Base-by-base conservation (phyloP, 1,140 invertebrate genomes). In the Akabosia matsudoensis region DNA sequence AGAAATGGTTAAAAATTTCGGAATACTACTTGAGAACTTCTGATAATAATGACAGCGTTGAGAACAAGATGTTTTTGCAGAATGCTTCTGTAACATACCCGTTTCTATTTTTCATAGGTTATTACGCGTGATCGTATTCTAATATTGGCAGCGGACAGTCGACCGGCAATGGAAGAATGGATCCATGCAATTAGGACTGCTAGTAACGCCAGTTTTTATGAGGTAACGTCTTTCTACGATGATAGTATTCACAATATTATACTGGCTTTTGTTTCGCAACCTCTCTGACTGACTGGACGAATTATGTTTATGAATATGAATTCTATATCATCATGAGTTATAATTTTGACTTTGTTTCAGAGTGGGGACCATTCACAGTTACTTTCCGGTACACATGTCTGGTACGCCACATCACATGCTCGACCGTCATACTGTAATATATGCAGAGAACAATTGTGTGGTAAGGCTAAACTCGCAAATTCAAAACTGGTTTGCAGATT, bases 351-450 rank as follows among this genome's bases (percentile, higher is more conserved):
- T 67, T 67, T 67, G 10, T 67, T 78, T 74, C 84, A 89, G 83
- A 79, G 85, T 70, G 85, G 85, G 79, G 88, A 88, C 84, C 86
- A 87, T 81, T 87, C 90, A 74, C 90, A 94, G 82, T 90, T 94
- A 80, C 88, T 96, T 61, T 92, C 91, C 18, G 95, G 95, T 52
- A 90, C 93, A 83, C 95, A 98, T 85, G 91, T 93, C 82, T 97
- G 95, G 95, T 94, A 95, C 83, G 91, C 93, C 22, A 95, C 95
- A 67, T 96, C 92, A 33, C 95, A 97, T 86, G 95, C 95, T 0
- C 88, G 95, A 74, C 97, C 96, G 67, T 97, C 95, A 0, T 98
- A 97, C 84, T 98, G 96, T 86, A 98, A 98, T 85, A 93, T 97
- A 33, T 98, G 97, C 84, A 87, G 93, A 70, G 96, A 98, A 83